Evolutionary conservation across 2,888 invertebrate genomes (phyloP), one percentile per base, ranked within the genome.

Genomic region (Camptogramma bilineatum): DNA sequence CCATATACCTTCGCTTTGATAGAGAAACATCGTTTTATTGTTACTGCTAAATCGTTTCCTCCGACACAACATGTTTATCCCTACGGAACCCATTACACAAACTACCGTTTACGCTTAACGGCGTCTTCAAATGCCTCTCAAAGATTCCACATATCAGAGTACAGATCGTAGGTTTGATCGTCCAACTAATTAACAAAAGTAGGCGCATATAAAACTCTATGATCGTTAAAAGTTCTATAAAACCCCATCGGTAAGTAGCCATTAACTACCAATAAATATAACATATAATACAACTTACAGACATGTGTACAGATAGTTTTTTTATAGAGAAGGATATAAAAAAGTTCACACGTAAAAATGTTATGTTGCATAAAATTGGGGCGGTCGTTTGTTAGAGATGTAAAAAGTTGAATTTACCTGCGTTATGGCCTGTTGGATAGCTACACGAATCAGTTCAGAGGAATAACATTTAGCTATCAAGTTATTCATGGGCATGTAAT

Each of bases 191-290:
- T 90, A 90, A 90, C 85, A 80, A 73, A 81, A 82, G 76, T 79
- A 81, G 76, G 74, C 79, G 78, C 75, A 74, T 82, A 83, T 83
- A 85, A 86, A 84, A 78, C 78, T 78, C 76, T 82, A 73, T 77
- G 81, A 80, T 87, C 88, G 85, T 91, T 90, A 91, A 89, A 87
- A 72, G 77, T 79, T 80, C 78, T 82, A 87, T 86, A 88, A 71
- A 74, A 61, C 55, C 58, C 58, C 58, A 55, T 55, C 62, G 55
- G 64, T 59, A 68, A 84, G 80, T 72, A 79, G 77, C 76, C 71
- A 68, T 65, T 66, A 81, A 82, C 72, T 74, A 71, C 69, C 78
- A 78, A 86, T 90, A 88, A 90, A 89, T 87, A 78, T 74, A 72
- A 78, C 82, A 83, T 85, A 85, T 60, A 85, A 85, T 84, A 80